Evolutionary conservation across 2,797 vertebrate species (phyloP).

Genomic region (Hirundo rustica): DNA sequence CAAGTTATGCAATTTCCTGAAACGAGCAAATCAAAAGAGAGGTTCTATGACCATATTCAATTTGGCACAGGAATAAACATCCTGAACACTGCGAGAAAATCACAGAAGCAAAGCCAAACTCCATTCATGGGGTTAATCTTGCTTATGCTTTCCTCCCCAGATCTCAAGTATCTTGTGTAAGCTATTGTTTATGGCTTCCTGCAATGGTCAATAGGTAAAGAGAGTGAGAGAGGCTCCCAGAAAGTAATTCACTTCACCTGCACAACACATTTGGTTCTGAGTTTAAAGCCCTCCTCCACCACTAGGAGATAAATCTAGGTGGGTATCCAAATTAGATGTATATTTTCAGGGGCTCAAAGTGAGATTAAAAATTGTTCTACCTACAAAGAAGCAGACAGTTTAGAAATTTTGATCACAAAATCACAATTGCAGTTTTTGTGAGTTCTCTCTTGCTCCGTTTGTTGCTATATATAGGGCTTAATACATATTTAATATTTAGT

Average conservation of each 20-base stretch:
- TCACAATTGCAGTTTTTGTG: not conserved
- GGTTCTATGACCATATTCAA: not conserved
- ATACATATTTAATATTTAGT: not conserved
- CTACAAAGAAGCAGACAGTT: not conserved
- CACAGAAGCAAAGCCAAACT: not conserved
- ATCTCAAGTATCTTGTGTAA: not conserved
- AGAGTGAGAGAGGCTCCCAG: not conserved
- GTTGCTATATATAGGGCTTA: not conserved
- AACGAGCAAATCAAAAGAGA: not conserved
- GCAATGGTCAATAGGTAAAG: not conserved
- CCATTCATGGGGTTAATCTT: not conserved
- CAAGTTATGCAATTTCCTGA: not conserved
- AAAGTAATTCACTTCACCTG: not conserved
- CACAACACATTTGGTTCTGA: not conserved
- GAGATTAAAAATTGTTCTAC: not conserved
- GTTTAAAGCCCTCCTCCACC: not conserved
- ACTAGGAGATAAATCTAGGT: not conserved
- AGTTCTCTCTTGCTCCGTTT: not conserved
- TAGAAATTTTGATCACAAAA: not conserved
- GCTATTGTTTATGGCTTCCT: not conserved
- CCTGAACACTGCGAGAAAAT: not conserved
- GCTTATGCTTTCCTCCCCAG: not conserved
- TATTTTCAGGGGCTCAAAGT: not conserved
- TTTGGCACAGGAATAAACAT: not conserved
- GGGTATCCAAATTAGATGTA: not conserved